These are phyloP conservation scores for Varecia variegata DNA, from an alignment of 2,797 vertebrate species.

Conservation along the genomic window DNA sequence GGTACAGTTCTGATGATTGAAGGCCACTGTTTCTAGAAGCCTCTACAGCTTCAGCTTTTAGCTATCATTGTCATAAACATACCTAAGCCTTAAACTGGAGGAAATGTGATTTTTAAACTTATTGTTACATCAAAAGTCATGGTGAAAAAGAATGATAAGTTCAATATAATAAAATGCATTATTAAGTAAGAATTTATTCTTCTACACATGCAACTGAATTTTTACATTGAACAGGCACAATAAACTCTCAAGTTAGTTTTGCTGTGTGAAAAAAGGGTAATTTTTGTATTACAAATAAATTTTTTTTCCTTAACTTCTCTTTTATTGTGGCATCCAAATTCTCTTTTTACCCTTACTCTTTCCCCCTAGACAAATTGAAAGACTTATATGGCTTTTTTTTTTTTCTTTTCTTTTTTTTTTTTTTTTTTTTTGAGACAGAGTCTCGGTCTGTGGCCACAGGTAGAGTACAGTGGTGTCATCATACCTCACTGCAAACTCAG, in stretches of 20 bases:
- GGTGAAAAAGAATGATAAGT: neutral
- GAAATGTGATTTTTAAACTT: neutral
- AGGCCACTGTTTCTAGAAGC: no score
- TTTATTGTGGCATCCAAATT: neutral
- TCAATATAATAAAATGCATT: neutral
- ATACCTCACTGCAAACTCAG: neutral
- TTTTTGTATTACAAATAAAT: neutral
- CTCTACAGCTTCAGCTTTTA: no score
- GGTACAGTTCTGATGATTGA: neutral
- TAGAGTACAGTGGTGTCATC: no score
- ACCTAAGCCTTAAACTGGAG: neutral
- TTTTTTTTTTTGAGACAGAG: no score
- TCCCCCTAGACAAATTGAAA: neutral
- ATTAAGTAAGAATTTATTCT: neutral
- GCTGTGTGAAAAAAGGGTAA: neutral
- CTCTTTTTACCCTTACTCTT: neutral
- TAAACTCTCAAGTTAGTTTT: neutral
- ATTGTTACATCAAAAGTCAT: neutral
- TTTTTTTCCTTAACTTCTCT: neutral
- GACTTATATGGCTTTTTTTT: neutral
- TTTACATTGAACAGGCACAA: neutral
- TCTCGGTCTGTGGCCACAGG: rapidly evolving
- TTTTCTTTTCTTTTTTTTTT: no score
- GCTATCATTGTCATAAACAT: neutral
- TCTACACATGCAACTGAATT: neutral